Conservation (phyloP, 2,797 vertebrate genomes). For the Eupleurogrammus muticus region DNA sequence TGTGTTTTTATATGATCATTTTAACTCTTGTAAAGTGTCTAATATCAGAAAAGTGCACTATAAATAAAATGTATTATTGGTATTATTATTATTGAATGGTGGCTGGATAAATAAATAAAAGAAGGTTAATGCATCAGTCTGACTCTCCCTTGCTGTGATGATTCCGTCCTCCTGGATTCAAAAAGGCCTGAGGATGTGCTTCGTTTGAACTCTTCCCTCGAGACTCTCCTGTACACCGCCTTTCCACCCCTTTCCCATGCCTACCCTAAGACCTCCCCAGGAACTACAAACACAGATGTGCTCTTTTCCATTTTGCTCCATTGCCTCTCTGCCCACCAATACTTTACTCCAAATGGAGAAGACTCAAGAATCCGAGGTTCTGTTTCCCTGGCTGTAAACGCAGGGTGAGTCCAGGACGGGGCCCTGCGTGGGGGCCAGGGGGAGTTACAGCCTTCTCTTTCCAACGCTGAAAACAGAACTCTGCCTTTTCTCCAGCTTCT, state of each 20-base stretch:
- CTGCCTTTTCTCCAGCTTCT: conserved; percentile 6
- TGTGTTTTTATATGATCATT: too few relatives aligned
- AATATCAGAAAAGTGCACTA: too few relatives aligned
- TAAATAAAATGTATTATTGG: too few relatives aligned
- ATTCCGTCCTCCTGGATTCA: conserved; percentile 44
- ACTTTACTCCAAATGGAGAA: conserved; percentile 31
- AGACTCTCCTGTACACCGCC: conserved; percentile 49
- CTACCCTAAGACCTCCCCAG: conserved; percentile 42
- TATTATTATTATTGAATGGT: conserved; percentile 2
- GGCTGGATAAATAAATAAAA: conserved; percentile 60
- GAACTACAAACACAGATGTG: conserved; percentile 80
- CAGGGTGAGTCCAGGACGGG: conserved; percentile 58
- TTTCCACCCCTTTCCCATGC: conserved; percentile 58
- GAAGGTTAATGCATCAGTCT: conserved; percentile 44
- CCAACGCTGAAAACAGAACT: conserved; percentile 30
- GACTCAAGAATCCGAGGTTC: conserved; percentile 9
- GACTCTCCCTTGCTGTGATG: conserved; percentile 31
- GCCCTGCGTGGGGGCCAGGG: conserved; percentile 19
- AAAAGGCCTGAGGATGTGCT: conserved; percentile 55
- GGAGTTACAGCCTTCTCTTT: conserved; percentile 19
- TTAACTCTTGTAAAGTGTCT: too few relatives aligned
- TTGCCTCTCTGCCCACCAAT: conserved; percentile 27
- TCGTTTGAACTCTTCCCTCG: conserved; percentile 60
- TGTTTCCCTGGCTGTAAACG: conserved; percentile 21
- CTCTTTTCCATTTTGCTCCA: conserved; percentile 57